Evolutionary conservation across 1,140 invertebrate genomes (phyloP), one percentile per base, ranked within the genome.

Genomic region (Eufriesea mexicana): DNA sequence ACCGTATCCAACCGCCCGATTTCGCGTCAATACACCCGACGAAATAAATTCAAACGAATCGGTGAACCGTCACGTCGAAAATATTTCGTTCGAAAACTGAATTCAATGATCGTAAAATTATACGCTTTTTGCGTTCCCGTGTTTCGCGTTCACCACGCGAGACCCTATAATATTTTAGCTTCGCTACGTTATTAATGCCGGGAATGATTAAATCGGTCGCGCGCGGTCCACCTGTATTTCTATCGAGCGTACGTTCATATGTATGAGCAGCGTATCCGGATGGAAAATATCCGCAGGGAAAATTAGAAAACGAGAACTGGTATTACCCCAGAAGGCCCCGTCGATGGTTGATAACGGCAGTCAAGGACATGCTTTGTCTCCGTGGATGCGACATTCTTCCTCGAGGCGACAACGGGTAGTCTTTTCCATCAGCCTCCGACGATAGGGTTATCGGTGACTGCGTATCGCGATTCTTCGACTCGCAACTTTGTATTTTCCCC

Each of bases 291-390:
- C 23, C 9, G 0, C 20, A 35, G 6, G 28, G 55, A 62, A 64
- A 62, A 35, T 74, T 64, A 47, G 42, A 9, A 61, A 57, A 59
- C 45, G 20, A 12, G n/a, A 47, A n/a, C 7, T 14, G 20, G 7
- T 12, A 28, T 87, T 92, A 93, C 92, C 91, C 91, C 73, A 94
- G 89, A 47, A 93, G 89, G 28, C 91, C 92, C 49, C 92, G 86
- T 83, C 91, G 89, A 79, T 92, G 91, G 91, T 94, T 93, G 74
- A 93, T 91, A 73, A 93, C 91, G 25, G 91, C 89, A 79, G 93
- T 94, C 47, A 93, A 86, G 47, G 90, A 90, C 81, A 91, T 91
- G 73, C 92, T 94, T 84, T 92, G 92, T 82, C 91, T 90, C 71
- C 90, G 85, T 14, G 92, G 84, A 79, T 90, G 92, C 75, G 89